These are phyloP conservation scores for Scaptomyza cyrtandrae DNA, from an alignment of 2,888 invertebrate species.

Conservation along the genomic window DNA sequence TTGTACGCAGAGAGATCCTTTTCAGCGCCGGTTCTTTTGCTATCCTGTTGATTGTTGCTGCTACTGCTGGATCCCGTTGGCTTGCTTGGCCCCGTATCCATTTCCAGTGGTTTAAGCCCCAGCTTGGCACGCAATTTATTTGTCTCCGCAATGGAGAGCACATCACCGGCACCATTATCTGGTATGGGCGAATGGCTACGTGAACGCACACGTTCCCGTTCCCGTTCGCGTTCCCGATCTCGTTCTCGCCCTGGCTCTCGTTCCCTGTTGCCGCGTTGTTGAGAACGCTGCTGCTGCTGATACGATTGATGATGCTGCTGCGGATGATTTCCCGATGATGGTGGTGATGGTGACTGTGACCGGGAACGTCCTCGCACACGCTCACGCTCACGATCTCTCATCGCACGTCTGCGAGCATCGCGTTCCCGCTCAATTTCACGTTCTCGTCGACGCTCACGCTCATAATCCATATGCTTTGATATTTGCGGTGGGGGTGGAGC, in stretches of 20 bases:
- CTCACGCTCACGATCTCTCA: conserved; percentile 55
- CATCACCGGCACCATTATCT: conserved; percentile 85
- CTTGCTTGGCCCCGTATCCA: conserved; percentile 84
- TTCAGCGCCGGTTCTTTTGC: conserved; percentile 55
- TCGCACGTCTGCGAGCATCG: conserved; percentile 53
- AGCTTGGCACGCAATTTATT: conserved; percentile 96
- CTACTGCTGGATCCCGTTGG: conserved; percentile 72
- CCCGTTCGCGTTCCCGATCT: conserved; percentile 22
- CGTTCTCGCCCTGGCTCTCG: conserved; percentile 32
- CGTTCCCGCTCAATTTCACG: conserved; percentile 60
- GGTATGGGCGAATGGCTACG: conserved; percentile 80
- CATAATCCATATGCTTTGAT: conserved; percentile 76
- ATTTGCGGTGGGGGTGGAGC: conserved; percentile 79
- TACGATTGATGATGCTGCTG: background rate
- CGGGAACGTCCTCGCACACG: conserved; percentile 44
- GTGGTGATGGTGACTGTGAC: conserved; percentile 36
- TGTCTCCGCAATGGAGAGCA: conserved; percentile 92
- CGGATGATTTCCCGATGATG: background rate
- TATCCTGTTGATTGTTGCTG: conserved; percentile 46
- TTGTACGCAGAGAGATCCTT: conserved; percentile 81
- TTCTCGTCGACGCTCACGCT: conserved; percentile 59
- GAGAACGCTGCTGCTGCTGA: conserved; percentile 53
- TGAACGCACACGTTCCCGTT: conserved; percentile 38
- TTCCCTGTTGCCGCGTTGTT: conserved; percentile 42
- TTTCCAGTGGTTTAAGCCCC: conserved; percentile 95